Evolutionary conservation across 2,113 vertebrate genomes (phyloP).

Genomic region (Anolis sagrei): DNA sequence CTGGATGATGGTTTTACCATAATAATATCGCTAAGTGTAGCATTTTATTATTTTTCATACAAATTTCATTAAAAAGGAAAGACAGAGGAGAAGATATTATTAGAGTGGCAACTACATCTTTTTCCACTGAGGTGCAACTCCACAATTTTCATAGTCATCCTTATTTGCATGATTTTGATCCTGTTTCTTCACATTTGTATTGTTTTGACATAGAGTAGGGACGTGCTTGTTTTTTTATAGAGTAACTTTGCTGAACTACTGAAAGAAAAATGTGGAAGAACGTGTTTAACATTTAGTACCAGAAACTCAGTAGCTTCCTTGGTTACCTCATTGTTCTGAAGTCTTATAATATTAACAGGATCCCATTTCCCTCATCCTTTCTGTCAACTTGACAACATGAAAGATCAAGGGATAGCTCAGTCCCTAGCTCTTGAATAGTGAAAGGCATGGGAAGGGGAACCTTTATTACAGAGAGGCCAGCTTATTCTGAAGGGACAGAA

Average conservation of each 20-base stretch:
- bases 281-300: neutral
- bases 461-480: neutral
- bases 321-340: neutral
- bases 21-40: neutral
- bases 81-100: too few relatives aligned
- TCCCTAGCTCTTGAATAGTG: neutral
- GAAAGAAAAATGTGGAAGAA: neutral
- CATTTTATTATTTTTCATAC: too few relatives aligned
- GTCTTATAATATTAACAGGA: neutral
- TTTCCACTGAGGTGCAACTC: neutral
- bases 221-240: too few relatives aligned
- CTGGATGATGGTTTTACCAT: neutral
- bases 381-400: neutral
- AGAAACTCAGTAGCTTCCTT: neutral
- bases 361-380: neutral
- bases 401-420: slow-evolving; percentile 11
- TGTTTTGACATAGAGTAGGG: too few relatives aligned
- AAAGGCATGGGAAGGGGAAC: neutral
- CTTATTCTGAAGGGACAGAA: slow-evolving; percentile 19
- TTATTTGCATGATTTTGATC: neutral
- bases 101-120: neutral
- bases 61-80: neutral
- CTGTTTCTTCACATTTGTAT: too few relatives aligned
- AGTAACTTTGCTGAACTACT: neutral
- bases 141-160: neutral